These are phyloP conservation scores for Botrylloides violaceus DNA, from an alignment of 23 tunicate genomes.

Conservation along the genomic window DNA sequence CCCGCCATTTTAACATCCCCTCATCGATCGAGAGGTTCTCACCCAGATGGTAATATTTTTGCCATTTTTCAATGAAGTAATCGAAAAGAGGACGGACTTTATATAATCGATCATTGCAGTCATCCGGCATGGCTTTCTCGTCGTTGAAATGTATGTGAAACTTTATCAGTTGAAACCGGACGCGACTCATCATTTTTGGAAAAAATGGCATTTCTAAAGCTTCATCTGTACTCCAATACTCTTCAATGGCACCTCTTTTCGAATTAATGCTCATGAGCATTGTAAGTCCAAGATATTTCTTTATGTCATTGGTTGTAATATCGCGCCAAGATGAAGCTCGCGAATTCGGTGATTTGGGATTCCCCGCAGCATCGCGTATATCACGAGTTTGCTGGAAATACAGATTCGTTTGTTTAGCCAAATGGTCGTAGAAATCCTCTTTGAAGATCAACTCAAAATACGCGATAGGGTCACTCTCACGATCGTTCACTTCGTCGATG, in stretches of 20 bases:
- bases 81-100: conserved; percentile 23
- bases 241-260: neutral
- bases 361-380: no score
- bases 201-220: neutral
- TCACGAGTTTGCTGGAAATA: no score
- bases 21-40: conserved; percentile 36
- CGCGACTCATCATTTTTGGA: conserved; percentile 15
- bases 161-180: conserved; percentile 21
- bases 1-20: conserved; percentile 38
- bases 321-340: neutral
- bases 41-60: conserved; percentile 19
- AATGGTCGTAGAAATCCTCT: no score
- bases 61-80: conserved; percentile 17
- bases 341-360: no score
- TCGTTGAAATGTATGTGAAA: conserved; percentile 29
- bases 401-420: no score
- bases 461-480: no score
- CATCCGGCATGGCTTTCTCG: conserved; percentile 11
- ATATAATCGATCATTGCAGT: conserved; percentile 15
- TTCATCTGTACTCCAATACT: neutral
- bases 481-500: no score
- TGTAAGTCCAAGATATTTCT: neutral
- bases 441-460: no score
- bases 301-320: neutral
- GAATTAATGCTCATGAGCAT: neutral